Conservation (phyloP, 2,113 vertebrate species). For the Aix galericulata region DNA sequence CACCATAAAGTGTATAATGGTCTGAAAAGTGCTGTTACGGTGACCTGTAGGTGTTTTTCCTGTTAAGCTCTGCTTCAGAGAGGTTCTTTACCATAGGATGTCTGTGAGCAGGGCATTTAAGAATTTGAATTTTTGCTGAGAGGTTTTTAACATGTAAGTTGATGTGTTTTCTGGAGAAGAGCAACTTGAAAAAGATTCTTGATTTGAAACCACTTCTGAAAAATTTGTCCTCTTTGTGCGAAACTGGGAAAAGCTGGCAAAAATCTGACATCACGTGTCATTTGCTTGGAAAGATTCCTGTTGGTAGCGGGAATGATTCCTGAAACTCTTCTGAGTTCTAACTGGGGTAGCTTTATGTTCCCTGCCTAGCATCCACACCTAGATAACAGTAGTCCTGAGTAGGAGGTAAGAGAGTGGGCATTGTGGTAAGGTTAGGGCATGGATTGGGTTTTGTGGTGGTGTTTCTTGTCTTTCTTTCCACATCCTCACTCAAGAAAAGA, state of each 20-base stretch:
- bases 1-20: not conserved
- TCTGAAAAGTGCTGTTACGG: not conserved
- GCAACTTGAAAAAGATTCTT: not conserved
- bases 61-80: not conserved
- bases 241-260: not conserved
- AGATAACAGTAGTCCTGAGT: not conserved
- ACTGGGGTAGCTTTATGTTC: not conserved
- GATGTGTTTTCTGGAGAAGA: not conserved
- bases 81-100: not conserved
- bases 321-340: not conserved
- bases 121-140: not conserved
- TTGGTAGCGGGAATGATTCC: not conserved
- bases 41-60: not conserved
- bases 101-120: not conserved
- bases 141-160: not conserved
- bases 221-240: not conserved
- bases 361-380: not conserved
- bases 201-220: not conserved
- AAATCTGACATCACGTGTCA: fast-evolving
- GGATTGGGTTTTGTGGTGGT: not conserved
- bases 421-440: not conserved
- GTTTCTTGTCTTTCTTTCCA: not conserved
- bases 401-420: not conserved
- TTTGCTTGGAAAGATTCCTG: not conserved
- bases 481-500: not conserved